phyloP scores from a whole-genome alignment of 1,140 invertebrate genomes.

The Polypedilum vanderplanki region DNA sequence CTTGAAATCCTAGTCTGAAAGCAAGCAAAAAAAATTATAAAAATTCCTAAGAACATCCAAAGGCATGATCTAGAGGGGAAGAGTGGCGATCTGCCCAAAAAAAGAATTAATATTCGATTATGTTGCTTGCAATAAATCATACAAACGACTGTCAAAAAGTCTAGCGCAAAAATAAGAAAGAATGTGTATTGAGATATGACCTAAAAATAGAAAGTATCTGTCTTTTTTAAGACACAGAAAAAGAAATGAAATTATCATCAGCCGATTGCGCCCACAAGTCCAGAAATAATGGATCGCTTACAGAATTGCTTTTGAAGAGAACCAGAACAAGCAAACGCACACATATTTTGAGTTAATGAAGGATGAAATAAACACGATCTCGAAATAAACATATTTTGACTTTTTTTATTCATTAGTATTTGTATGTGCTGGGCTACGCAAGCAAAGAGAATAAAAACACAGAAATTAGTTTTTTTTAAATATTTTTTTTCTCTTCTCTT shows the following conservation, averaged over 20 bases:
- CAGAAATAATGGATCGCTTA: neutral
- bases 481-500: no score
- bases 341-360: constrained; percentile 10
- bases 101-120: no score
- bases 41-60: no score
- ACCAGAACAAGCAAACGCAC: neutral
- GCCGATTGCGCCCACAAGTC: neutral
- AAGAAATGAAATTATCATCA: constrained; percentile 1
- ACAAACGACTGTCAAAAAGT: no score
- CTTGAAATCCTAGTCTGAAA: no score
- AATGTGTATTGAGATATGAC: no score
- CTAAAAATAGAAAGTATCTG: no score
- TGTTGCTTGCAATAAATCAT: no score
- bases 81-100: no score
- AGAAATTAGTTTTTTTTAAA: constrained; percentile 14
- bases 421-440: neutral
- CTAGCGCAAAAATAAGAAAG: no score
- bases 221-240: neutral
- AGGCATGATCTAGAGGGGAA: no score
- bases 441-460: neutral
- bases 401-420: neutral
- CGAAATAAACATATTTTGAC: neutral
- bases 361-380: neutral
- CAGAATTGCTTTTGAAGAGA: neutral
- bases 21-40: no score